Conservation (phyloP, 2,888 invertebrate species). For the Abrostola triplasia region DNA sequence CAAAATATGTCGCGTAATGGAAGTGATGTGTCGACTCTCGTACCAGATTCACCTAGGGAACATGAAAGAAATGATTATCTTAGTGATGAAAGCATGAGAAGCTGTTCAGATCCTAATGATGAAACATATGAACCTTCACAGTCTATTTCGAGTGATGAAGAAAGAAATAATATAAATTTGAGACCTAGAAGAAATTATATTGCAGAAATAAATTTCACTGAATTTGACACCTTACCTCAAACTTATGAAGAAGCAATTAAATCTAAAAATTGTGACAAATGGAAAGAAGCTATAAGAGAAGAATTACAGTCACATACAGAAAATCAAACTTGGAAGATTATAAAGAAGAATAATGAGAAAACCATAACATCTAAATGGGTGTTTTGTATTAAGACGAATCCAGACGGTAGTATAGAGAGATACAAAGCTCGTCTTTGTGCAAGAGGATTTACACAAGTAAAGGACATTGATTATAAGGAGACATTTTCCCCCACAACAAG, state of each 20-base stretch:
- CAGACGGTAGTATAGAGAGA: conserved; percentile 16
- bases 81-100: conserved; percentile 38
- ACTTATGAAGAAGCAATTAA: conserved; percentile 53
- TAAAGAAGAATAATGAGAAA: conserved; percentile 30
- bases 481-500: too few species aligned
- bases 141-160: conserved; percentile 12
- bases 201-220: conserved; percentile 50
- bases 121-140: conserved; percentile 49
- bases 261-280: conserved; percentile 31
- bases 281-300: conserved; percentile 48
- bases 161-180: conserved; percentile 26
- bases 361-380: conserved; percentile 54
- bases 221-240: conserved; percentile 36
- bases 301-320: conserved; percentile 47
- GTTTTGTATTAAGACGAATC: conserved; percentile 46
- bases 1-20: background rate
- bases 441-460: conserved; percentile 16
- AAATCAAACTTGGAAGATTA: conserved; percentile 49
- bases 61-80: background rate
- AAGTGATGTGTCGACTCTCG: background rate
- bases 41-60: background rate
- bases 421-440: conserved; percentile 22
- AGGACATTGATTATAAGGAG: background rate
- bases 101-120: conserved; percentile 29
- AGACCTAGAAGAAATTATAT: conserved; percentile 45